Evolutionary conservation across 1,140 invertebrate genomes (phyloP).

Genomic region (Leptinotarsa defecta): DNA sequence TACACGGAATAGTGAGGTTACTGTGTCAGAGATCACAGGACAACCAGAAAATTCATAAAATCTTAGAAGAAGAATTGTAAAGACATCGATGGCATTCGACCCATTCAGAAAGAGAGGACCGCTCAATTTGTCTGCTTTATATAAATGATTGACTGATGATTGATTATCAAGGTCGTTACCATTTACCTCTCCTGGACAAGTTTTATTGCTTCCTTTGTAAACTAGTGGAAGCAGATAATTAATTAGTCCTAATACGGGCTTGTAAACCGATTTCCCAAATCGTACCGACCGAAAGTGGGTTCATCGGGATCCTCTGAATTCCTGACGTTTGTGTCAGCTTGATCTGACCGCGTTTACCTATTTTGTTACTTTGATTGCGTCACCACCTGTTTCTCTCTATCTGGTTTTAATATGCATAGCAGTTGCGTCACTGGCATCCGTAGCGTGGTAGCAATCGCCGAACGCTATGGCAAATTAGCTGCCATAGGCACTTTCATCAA

Average conservation of each 20-base stretch:
- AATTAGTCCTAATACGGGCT: constrained; percentile 1
- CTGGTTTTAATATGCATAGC: constrained; percentile 45
- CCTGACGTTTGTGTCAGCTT: constrained; percentile 14
- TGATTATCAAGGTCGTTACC: no score
- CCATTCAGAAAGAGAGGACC: no score
- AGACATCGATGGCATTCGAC: no score
- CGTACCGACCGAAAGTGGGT: not conserved
- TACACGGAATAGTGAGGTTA: no score
- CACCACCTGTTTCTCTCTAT: constrained; percentile 42
- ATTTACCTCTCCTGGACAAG: no score
- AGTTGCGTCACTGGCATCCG: constrained; percentile 31
- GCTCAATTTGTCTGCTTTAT: no score
- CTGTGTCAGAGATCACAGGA: no score
- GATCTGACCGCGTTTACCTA: constrained; percentile 33
- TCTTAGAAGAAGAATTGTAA: no score
- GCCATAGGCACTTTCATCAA: constrained; percentile 41
- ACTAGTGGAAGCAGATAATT: not conserved
- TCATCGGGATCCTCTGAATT: constrained; percentile 11
- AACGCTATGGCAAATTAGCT: constrained; percentile 36
- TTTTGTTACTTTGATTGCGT: constrained; percentile 45
- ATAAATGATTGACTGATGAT: no score
- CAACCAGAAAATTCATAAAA: no score
- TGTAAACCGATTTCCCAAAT: not conserved
- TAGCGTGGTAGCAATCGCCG: not conserved
- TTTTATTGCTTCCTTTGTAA: not conserved